Percentiles rank a stretch among this genome's conserved stretches.
Evolutionary conservation across 2,797 vertebrate species (phyloP).

Genomic region (Mastacembelus armatus): DNA sequence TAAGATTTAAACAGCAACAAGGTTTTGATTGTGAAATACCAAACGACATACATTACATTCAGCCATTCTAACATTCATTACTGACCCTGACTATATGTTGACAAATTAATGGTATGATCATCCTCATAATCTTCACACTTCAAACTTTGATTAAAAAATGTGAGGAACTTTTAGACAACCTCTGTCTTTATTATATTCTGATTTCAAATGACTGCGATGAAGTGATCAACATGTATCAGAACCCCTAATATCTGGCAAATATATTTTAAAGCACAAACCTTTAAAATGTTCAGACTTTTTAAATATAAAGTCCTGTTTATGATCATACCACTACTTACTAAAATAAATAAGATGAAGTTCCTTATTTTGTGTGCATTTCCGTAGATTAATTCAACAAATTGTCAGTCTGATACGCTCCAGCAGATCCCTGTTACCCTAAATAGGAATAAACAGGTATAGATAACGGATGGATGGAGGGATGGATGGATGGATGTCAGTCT

Average conservation of each 20-base stretch:
- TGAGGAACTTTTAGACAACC: background rate
- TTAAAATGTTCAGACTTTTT: background rate
- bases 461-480: too few relatives aligned
- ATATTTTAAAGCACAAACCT: constrained; percentile 1
- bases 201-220: constrained; percentile 7
- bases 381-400: background rate
- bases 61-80: constrained; percentile 58
- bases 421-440: too few relatives aligned
- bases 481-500: too few relatives aligned
- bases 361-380: constrained; percentile 37
- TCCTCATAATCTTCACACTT: constrained; percentile 12
- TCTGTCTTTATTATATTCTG: constrained; percentile 15
- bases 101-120: constrained; percentile 35
- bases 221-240: background rate
- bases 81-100: constrained; percentile 8
- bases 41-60: constrained; percentile 40
- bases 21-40: constrained; percentile 18
- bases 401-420: too few relatives aligned
- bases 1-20: constrained; percentile 27
- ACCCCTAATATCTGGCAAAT: background rate
- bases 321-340: constrained; percentile 10
- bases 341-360: constrained; percentile 2
- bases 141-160: constrained; percentile 4
- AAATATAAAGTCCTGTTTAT: constrained; percentile 6
- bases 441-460: too few relatives aligned